These are phyloP conservation scores for Chitala chitala DNA, from an alignment of 2,113 vertebrate genomes.

Conservation along the genomic window DNA sequence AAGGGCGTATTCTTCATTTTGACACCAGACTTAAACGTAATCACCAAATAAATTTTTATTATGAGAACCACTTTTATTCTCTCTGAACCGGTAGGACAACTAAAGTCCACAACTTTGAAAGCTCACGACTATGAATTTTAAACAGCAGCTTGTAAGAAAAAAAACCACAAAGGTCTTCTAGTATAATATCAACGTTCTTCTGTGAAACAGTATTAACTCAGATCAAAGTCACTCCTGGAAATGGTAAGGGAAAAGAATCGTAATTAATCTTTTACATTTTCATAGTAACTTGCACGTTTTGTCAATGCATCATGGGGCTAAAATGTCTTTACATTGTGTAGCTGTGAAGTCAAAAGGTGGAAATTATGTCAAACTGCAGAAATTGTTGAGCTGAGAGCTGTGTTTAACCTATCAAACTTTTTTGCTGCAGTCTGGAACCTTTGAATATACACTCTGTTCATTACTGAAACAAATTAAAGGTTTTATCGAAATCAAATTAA, in stretches of 20 bases:
- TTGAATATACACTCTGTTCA: neutral
- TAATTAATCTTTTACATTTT: neutral
- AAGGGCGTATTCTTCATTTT: no score
- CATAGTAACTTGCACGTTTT: neutral
- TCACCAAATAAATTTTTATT: constrained; percentile 5
- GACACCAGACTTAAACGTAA: neutral
- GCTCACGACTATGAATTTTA: neutral
- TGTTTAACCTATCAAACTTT: neutral
- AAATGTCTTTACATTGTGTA: neutral
- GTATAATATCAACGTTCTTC: constrained; percentile 2
- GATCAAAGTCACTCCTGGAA: no score
- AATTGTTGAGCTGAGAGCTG: no score
- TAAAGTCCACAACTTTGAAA: neutral
- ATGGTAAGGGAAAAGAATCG: neutral
- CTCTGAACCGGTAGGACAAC: neutral
- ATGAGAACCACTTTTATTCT: constrained; percentile 7
- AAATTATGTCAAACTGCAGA: neutral
- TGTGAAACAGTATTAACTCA: neutral
- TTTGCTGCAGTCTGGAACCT: neutral
- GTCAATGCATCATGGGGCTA: neutral
- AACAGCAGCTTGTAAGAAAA: neutral
- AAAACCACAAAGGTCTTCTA: neutral
- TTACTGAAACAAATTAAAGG: neutral
- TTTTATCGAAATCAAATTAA: no score
- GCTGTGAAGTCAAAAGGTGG: neutral